Evolutionary conservation across 2,888 invertebrate species (phyloP), one percentile per base, ranked within the genome.

Genomic region (Netelia melanura): DNA sequence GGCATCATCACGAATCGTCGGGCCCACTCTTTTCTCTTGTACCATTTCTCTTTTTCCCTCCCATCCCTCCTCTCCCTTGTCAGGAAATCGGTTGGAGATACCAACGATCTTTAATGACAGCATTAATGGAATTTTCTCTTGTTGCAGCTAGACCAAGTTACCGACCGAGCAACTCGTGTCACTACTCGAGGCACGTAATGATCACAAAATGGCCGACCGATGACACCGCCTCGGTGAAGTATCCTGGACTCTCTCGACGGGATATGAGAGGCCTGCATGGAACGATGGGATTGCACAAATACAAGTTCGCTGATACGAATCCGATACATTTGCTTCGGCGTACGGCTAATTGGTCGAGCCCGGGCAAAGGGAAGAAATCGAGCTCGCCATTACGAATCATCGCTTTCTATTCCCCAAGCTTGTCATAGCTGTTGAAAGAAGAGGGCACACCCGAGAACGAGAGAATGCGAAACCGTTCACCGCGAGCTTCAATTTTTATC

Each of bases 121-220:
- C 75, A 85, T 84, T 84, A 87, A 83, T 82, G 85, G 86, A 86
- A 84, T 85, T 83, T 82, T 85, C 81, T 80, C 67, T 43, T 38
- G 71, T 30, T 64, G 54, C 11, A 56, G 9, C 54, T 64, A 8
- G 8, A 30, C 25, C 30, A 43, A 62, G 21, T 54, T 14, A 61
- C 3, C 21, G 23, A 23, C 38, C 25, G 38, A n/a, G 52, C 64
- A 61, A 6, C 8, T 23, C 11, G n/a, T 30, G 43, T 71, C 14
- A n/a, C 30, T 71, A 58, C 30, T 78, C 48, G 21, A 74, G 62
- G 58, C 80, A 44, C 23, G 48, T 56, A 78, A 78, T 81, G 70
- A 85, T 75, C 68, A 65, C 65, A 54, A 52, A 62, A 52, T 65
- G 61, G 54, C n/a, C 54, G 70, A 75, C 44, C 30, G 82, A 85